A percentile compares a stretch with the other conserved stretches of the same genome.
Evolutionary conservation across 1,140 invertebrate species (phyloP).

Genomic region (Drosophila navojoa): DNA sequence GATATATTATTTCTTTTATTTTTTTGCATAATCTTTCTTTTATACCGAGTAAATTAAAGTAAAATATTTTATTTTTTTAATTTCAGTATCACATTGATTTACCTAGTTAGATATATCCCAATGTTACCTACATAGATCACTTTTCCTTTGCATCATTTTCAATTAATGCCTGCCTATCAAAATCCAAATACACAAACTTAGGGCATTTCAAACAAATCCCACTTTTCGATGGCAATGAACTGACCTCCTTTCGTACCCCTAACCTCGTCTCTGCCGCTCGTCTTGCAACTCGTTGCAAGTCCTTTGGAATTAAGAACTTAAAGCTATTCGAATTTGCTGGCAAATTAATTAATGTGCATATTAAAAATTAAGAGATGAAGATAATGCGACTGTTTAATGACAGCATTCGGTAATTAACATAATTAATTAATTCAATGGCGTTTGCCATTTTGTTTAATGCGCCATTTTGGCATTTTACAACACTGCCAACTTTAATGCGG

Average conservation of each 20-base stretch:
- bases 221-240: conserved; percentile 17
- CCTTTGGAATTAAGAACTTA: neutral
- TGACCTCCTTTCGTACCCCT: neutral
- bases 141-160: too few relatives aligned
- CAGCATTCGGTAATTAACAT: conserved; percentile 48
- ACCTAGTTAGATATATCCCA: too few relatives aligned
- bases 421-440: conserved; percentile 43
- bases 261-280: neutral
- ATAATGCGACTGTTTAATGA: conserved; percentile 32
- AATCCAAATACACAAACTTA: neutral
- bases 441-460: conserved; percentile 29
- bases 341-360: conserved; percentile 60
- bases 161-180: too few relatives aligned
- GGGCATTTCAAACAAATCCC: neutral
- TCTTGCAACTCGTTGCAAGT: conserved; percentile 21
- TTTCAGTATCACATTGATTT: too few relatives aligned
- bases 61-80: too few relatives aligned
- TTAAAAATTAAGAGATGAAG: conserved; percentile 18
- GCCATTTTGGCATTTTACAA: conserved; percentile 8
- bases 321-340: conserved; percentile 18
- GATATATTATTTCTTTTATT: too few relatives aligned
- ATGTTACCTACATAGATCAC: too few relatives aligned
- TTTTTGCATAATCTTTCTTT: too few relatives aligned
- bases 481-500: neutral
- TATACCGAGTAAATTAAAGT: too few relatives aligned